phyloP scores from a whole-genome alignment of 2,888 invertebrate species.

The Bellardia bayeri region DNA sequence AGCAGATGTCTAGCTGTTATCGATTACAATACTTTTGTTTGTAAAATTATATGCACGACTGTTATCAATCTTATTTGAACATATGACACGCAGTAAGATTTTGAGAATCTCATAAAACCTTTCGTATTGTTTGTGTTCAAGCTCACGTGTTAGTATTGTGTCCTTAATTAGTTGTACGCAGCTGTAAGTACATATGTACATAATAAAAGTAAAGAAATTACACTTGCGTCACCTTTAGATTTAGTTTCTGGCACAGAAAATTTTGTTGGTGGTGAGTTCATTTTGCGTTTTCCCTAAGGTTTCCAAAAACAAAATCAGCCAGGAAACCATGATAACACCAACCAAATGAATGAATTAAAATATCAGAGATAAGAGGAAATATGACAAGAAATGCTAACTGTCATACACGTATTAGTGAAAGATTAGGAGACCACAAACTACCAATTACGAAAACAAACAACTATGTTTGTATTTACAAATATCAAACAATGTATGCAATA shows the following conservation, averaged over 20 bases:
- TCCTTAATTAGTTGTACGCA: not conserved
- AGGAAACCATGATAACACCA: constrained; percentile 9
- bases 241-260: constrained; percentile 24
- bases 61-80: too few species aligned
- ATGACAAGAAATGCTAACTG: constrained; percentile 2
- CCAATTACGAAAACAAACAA: not conserved
- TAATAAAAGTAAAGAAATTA: constrained; percentile 16
- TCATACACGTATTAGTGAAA: not conserved
- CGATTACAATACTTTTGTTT: too few species aligned
- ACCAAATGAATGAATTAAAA: not conserved
- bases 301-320: constrained; percentile 14
- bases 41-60: too few species aligned
- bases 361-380: not conserved
- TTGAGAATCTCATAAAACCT: too few species aligned
- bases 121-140: too few species aligned
- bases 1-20: too few species aligned
- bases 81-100: too few species aligned
- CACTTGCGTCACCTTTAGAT: constrained; percentile 43
- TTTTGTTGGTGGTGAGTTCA: not conserved
- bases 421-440: not conserved
- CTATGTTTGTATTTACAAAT: not conserved
- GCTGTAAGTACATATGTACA: not conserved
- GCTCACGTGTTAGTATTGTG: too few species aligned
- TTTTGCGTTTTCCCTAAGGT: constrained; percentile 14
- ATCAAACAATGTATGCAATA: constrained; percentile 16